Evolutionary conservation across 2,888 invertebrate genomes (phyloP).

Genomic region (Lasioglossum lativentre): DNA sequence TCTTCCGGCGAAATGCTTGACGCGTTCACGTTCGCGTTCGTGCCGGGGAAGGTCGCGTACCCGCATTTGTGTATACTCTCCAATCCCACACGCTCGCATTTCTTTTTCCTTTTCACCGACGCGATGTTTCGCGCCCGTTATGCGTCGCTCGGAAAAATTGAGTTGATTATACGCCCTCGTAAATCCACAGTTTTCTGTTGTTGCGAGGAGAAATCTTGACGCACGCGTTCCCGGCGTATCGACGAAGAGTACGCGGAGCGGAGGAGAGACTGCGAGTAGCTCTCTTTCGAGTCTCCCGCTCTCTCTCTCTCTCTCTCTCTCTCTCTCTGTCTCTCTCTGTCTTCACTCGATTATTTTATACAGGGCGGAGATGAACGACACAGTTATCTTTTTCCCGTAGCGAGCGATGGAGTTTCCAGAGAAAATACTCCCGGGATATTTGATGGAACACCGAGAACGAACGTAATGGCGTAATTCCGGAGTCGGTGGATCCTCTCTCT

Average conservation of each 20-base stretch:
- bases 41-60: slow-evolving; percentile 39
- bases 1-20: slow-evolving; percentile 26
- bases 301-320: not conserved
- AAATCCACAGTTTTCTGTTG: not conserved
- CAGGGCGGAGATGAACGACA: not conserved
- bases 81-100: not conserved
- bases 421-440: slow-evolving; percentile 29
- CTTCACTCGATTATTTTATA: slow-evolving; percentile 3
- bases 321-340: not conserved
- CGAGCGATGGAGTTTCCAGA: slow-evolving; percentile 18
- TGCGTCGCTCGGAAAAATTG: slow-evolving; percentile 3
- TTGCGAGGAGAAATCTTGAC: not conserved
- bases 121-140: not conserved
- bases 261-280: too few species aligned
- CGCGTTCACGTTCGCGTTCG: slow-evolving; percentile 9
- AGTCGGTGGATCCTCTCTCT: slow-evolving; percentile 30
- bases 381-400: not conserved
- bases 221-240: not conserved
- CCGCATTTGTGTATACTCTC: not conserved
- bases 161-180: slow-evolving; percentile 8
- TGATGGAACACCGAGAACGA: slow-evolving; percentile 33
- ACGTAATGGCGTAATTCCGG: slow-evolving; percentile 53
- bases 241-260: not conserved
- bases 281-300: not conserved
- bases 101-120: not conserved